These are phyloP conservation scores for Gonocerus acuteangulatus DNA, from an alignment of 2,888 invertebrate genomes.

Conservation along the genomic window DNA sequence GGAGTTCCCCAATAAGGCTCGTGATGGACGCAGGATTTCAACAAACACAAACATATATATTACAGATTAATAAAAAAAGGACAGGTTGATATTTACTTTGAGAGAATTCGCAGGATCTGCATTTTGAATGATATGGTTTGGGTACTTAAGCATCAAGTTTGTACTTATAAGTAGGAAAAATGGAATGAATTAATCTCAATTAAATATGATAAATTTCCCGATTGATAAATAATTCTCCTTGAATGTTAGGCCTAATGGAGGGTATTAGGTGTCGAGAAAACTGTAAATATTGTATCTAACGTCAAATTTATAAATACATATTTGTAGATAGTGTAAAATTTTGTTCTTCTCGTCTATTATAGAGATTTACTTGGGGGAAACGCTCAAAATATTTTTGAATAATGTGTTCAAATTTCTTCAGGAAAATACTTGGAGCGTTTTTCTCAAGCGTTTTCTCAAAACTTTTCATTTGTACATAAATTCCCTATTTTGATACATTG, in stretches of 20 bases:
- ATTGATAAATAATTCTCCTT: no score
- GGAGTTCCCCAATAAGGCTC: neutral
- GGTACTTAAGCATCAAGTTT: no score
- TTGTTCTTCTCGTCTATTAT: neutral
- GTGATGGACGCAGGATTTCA: neutral
- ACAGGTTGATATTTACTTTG: no score
- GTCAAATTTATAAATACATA: slow-evolving; percentile 10
- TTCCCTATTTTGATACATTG: slow-evolving; percentile 20
- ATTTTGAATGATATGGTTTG: no score
- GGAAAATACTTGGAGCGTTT: neutral
- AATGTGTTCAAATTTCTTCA: neutral
- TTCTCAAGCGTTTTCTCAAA: neutral
- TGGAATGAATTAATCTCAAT: no score
- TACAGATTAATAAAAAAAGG: no score
- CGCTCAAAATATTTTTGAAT: neutral
- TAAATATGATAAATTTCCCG: no score
- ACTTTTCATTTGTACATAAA: slow-evolving; percentile 20
- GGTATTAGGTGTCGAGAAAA: slow-evolving; percentile 3
- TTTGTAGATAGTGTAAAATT: slow-evolving; percentile 21
- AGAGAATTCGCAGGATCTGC: no score
- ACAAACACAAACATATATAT: no score
- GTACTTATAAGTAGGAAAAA: no score
- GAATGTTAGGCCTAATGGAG: neutral
- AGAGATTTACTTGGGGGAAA: neutral
- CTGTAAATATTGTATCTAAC: slow-evolving; percentile 9